Evolutionary conservation across 1,140 invertebrate genomes (phyloP).

Genomic region (Ctenoplectra terminalis): DNA sequence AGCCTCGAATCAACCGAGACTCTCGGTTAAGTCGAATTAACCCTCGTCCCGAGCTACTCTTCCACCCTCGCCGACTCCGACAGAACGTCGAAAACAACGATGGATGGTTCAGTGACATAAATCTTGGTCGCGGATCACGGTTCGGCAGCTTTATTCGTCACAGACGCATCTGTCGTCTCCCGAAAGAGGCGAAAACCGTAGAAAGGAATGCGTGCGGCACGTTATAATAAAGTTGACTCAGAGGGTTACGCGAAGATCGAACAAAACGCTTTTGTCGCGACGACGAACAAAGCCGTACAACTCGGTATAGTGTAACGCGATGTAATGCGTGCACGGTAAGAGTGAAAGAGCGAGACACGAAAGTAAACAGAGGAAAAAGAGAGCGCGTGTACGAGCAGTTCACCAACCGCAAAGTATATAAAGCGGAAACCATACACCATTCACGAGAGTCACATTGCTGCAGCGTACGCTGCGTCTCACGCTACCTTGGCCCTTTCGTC

Average conservation of each 20-base stretch:
- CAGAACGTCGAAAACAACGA: neutral
- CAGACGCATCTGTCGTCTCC: constrained; percentile 58
- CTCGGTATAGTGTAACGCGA: constrained; percentile 51
- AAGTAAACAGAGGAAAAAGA: neutral
- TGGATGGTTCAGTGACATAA: neutral
- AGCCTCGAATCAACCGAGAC: neutral
- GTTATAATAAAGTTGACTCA: constrained; percentile 64
- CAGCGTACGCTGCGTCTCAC: constrained; percentile 42
- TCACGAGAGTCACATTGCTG: constrained; percentile 55
- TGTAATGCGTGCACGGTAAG: constrained; percentile 20
- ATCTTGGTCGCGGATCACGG: constrained; percentile 10
- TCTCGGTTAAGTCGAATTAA: constrained; percentile 9
- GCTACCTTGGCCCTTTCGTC: constrained; percentile 29
- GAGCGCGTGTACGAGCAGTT: constrained; percentile 54
- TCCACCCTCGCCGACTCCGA: neutral
- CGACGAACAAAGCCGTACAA: constrained; percentile 71
- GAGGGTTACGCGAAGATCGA: constrained; percentile 46
- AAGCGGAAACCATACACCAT: constrained; percentile 74
- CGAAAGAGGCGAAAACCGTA: constrained; percentile 41
- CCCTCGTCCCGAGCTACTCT: neutral
- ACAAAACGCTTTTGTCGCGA: constrained; percentile 80
- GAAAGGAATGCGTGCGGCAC: constrained; percentile 33
- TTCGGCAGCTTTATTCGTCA: constrained; percentile 30
- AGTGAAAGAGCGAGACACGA: constrained; percentile 24
- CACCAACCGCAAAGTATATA: constrained; percentile 75